These are phyloP conservation scores for Mycalesis mineus DNA, from an alignment of 2,888 invertebrate genomes.

Conservation along the genomic window DNA sequence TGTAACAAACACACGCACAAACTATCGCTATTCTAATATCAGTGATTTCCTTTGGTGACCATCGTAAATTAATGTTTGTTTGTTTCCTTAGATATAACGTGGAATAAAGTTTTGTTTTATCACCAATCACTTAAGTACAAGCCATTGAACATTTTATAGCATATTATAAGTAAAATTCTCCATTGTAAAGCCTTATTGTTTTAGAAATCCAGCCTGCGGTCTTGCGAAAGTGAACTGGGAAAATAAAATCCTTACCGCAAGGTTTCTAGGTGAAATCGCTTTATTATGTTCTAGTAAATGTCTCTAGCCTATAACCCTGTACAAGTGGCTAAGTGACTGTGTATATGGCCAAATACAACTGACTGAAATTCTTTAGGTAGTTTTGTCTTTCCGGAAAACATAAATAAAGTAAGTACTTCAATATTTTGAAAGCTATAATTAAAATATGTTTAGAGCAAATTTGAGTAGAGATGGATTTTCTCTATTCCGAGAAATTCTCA, in stretches of 20 bases:
- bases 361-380: too few species aligned
- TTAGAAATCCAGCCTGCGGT: slow-evolving; percentile 42
- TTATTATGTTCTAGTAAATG: background rate
- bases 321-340: background rate
- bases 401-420: too few species aligned
- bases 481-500: too few species aligned
- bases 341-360: too few species aligned
- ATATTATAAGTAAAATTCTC: background rate
- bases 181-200: slow-evolving; percentile 28
- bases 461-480: too few species aligned
- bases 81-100: background rate
- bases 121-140: background rate
- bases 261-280: slow-evolving; percentile 20
- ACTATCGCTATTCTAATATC: too few species aligned
- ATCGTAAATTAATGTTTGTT: background rate
- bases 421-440: too few species aligned
- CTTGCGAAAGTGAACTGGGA: slow-evolving; percentile 41
- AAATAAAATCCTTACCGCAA: slow-evolving; percentile 24
- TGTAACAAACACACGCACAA: too few species aligned
- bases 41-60: background rate
- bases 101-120: background rate
- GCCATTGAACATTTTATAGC: background rate
- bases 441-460: too few species aligned
- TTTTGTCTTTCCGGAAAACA: too few species aligned
- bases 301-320: background rate